A percentile compares a stretch with the other conserved stretches of the same genome.
Evolutionary conservation across 2,113 vertebrate species (phyloP).

Genomic region (Gobiocypris rarus): DNA sequence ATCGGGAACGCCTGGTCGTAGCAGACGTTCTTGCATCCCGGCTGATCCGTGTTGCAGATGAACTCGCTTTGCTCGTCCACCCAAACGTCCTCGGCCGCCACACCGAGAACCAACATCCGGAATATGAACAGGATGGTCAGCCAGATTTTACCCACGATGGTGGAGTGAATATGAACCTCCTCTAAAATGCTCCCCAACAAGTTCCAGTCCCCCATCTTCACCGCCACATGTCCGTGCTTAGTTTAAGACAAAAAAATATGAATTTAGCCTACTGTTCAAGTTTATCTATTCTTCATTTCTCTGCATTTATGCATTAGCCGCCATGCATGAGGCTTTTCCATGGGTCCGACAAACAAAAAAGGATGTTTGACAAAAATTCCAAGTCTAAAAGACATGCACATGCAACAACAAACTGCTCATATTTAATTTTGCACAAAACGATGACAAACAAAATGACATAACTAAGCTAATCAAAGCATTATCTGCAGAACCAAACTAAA

Average conservation of each 20-base stretch:
- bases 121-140: conserved; percentile 95
- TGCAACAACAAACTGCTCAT: background rate
- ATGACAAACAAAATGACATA: background rate
- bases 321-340: background rate
- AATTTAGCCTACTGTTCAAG: background rate
- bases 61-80: conserved; percentile 92
- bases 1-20: conserved; percentile 92
- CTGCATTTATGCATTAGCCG: background rate
- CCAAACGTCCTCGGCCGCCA: conserved; percentile 93
- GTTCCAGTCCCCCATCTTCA: conserved; percentile 95
- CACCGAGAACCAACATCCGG: conserved; percentile 91
- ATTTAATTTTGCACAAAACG: background rate
- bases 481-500: background rate
- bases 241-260: background rate
- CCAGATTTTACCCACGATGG: conserved; percentile 94
- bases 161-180: conserved; percentile 93
- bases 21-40: conserved; percentile 91
- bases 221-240: conserved; percentile 67
- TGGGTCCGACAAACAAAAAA: background rate
- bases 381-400: background rate
- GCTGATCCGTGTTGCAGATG: conserved; percentile 92
- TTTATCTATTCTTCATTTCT: background rate
- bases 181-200: conserved; percentile 91
- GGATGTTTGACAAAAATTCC: background rate
- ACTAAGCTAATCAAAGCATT: background rate